These are phyloP conservation scores for Plutomurus gul DNA, from an alignment of 1,140 invertebrate genomes.

Conservation along the genomic window DNA sequence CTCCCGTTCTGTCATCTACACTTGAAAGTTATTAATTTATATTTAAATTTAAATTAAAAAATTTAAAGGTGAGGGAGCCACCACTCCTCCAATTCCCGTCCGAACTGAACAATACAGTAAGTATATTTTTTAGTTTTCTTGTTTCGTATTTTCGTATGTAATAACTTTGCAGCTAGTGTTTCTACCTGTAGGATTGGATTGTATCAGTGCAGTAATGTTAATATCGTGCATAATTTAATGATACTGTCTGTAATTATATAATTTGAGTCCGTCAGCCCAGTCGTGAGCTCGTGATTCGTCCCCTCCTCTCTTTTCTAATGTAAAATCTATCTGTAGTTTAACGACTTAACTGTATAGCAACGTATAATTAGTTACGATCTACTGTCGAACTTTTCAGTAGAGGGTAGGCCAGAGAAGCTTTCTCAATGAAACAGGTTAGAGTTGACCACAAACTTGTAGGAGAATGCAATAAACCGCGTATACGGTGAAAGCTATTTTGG, in stretches of 20 bases:
- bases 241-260: neutral
- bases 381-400: no score
- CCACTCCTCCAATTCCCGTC: slow-evolving; percentile 89
- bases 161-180: neutral
- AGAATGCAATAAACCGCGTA: no score
- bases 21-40: no score
- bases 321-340: no score
- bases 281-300: neutral
- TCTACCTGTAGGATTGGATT: neutral
- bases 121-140: slow-evolving; percentile 55
- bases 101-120: slow-evolving; percentile 97
- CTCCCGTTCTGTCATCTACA: no score
- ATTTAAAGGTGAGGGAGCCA: slow-evolving; percentile 91
- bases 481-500: no score
- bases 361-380: no score
- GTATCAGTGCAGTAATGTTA: neutral
- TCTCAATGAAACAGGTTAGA: no score
- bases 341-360: no score
- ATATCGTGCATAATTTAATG: neutral
- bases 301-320: neutral
- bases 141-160: neutral
- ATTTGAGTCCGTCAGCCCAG: neutral
- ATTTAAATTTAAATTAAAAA: no score
- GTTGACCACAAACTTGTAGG: no score
- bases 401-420: no score